Conservation (phyloP, 2,888 invertebrate genomes). For the Machimus atricapillus region DNA sequence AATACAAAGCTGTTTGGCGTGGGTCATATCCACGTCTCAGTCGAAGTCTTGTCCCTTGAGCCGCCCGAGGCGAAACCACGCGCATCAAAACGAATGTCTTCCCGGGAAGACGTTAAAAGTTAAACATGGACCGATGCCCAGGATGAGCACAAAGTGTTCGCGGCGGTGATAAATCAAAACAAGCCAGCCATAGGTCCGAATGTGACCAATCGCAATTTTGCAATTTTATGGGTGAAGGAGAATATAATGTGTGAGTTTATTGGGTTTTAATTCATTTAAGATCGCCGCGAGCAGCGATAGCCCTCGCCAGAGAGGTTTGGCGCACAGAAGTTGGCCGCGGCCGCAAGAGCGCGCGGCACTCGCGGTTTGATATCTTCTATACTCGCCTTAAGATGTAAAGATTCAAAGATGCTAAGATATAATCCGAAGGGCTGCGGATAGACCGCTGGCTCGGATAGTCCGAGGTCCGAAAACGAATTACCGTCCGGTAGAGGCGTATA, state of each 20-base stretch:
- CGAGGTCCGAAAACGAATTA: neutral
- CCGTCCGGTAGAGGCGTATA: neutral
- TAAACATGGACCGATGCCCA: neutral
- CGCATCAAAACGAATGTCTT: neutral
- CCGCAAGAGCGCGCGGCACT: neutral
- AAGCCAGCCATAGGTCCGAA: constrained; percentile 7
- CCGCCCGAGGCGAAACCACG: neutral
- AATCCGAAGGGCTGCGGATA: neutral
- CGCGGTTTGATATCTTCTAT: neutral
- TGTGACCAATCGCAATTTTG: constrained; percentile 47
- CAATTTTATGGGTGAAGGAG: constrained; percentile 45
- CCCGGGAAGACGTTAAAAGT: neutral
- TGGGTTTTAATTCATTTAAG: constrained; percentile 46
- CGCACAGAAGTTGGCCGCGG: neutral
- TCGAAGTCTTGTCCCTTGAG: neutral
- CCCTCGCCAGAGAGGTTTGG: neutral
- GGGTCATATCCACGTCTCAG: neutral
- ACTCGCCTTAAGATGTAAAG: neutral
- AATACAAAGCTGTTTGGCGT: neutral
- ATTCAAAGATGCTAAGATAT: no score
- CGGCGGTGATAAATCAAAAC: neutral
- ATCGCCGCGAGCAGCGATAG: constrained; percentile 22
- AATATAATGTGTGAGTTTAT: constrained; percentile 46
- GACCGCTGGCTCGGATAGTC: neutral
- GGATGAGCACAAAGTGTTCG: neutral